A percentile compares a stretch with the other conserved stretches of the same genome.
phyloP scores from a whole-genome alignment of 2,888 invertebrate species.

The Anthrax anthrax region DNA sequence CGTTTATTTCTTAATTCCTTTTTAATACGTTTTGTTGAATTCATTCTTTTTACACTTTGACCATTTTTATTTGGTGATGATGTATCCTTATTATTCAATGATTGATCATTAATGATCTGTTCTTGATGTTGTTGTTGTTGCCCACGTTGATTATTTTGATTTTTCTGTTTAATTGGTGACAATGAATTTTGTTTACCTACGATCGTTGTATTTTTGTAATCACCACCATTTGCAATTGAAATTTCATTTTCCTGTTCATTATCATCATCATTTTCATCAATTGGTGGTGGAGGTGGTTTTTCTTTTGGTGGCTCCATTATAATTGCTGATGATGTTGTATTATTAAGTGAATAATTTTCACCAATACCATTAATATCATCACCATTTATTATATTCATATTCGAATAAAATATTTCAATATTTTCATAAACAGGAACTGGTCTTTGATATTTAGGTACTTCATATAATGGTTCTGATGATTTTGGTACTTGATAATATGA shows the following conservation, averaged over 20 bases:
- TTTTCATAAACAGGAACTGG: slow-evolving; percentile 46
- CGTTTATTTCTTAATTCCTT: slow-evolving; percentile 73
- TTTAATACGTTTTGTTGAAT: slow-evolving; percentile 72
- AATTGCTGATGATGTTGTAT: slow-evolving; percentile 2
- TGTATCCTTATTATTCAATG: background rate
- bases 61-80: background rate
- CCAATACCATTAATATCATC: slow-evolving; percentile 18
- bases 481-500: slow-evolving; percentile 32
- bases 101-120: slow-evolving; percentile 4
- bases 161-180: background rate
- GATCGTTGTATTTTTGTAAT: no score
- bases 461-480: slow-evolving; percentile 31
- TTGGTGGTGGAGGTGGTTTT: slow-evolving; percentile 71
- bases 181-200: background rate
- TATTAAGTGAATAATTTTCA: no score
- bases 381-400: slow-evolving; percentile 12
- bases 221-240: slow-evolving; percentile 38
- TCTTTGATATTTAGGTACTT: slow-evolving; percentile 31
- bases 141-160: background rate
- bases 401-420: slow-evolving; percentile 42
- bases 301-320: slow-evolving; percentile 64
- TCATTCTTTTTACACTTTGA: slow-evolving; percentile 46
- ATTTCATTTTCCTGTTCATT: slow-evolving; percentile 10
- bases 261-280: slow-evolving; percentile 37
- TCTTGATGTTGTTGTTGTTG: background rate